Evolutionary conservation across 1,140 invertebrate genomes (phyloP).

Genomic region (Drosophila lowei): DNA sequence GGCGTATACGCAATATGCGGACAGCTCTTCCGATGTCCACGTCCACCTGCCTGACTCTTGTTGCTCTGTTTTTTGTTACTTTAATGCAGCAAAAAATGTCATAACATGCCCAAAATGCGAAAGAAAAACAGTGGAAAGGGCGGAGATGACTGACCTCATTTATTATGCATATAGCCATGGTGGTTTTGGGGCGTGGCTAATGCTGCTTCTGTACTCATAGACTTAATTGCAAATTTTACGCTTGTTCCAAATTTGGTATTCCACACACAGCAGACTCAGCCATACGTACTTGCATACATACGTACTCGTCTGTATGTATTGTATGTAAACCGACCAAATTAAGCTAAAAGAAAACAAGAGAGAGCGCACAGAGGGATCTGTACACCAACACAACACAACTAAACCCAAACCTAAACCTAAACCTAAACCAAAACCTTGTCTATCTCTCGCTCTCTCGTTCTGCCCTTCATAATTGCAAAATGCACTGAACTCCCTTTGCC

Average conservation of each 20-base stretch:
- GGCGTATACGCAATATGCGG: constrained; percentile 67
- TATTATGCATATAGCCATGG: constrained; percentile 15
- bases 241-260: constrained; percentile 61
- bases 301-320: background rate
- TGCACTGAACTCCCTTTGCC: constrained; percentile 48
- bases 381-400: no score
- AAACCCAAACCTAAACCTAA: no score
- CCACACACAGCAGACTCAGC: background rate
- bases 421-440: no score
- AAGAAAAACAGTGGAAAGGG: constrained; percentile 28
- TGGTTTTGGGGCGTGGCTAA: constrained; percentile 36
- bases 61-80: constrained; percentile 37
- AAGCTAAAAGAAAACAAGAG: no score
- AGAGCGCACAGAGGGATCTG: no score
- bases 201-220: constrained; percentile 19
- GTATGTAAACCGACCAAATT: no score
- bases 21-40: constrained; percentile 7
- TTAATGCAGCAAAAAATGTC: constrained; percentile 68
- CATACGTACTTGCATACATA: background rate
- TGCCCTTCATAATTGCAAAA: constrained; percentile 73
- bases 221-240: constrained; percentile 79
- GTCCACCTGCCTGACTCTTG: constrained; percentile 14
- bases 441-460: background rate
- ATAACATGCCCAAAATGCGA: constrained; percentile 42
- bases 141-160: constrained; percentile 64